Percentiles rank a stretch among this genome's conserved stretches.
phyloP scores from a whole-genome alignment of 1,140 invertebrate genomes.

The Mactra quadrangularis region DNA sequence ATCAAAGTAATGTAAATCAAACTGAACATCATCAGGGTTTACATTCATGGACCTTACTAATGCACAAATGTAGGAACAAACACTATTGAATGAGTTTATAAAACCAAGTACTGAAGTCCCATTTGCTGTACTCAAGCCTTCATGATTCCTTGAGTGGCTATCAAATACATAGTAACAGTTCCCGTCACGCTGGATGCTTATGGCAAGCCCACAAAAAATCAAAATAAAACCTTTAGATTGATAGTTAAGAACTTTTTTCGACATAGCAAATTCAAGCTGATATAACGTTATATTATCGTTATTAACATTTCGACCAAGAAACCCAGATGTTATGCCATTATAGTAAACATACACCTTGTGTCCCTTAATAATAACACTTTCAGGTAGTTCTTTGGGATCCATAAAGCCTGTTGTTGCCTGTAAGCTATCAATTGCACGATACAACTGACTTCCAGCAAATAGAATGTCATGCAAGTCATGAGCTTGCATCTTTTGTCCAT shows the following conservation, averaged over 20 bases:
- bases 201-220: background rate
- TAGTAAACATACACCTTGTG: background rate
- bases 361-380: background rate
- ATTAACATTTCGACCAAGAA: background rate
- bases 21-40: conserved; percentile 4
- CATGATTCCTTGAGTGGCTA: conserved; percentile 32
- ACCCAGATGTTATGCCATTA: conserved; percentile 4
- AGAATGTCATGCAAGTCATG: conserved; percentile 16
- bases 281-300: background rate
- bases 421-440: conserved; percentile 14
- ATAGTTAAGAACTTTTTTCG: no score
- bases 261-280: background rate
- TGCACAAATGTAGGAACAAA: conserved; percentile 2
- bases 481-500: background rate
- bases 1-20: conserved; percentile 19
- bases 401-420: background rate
- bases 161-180: conserved; percentile 34
- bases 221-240: background rate
- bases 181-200: background rate
- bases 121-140: conserved; percentile 20
- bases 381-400: conserved; percentile 4
- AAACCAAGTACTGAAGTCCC: conserved; percentile 9
- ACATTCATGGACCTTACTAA: background rate
- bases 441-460: conserved; percentile 36
- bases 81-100: background rate